Evolutionary conservation across 2,113 vertebrate genomes (phyloP).

Genomic region (Eulacestoma nigropectus): DNA sequence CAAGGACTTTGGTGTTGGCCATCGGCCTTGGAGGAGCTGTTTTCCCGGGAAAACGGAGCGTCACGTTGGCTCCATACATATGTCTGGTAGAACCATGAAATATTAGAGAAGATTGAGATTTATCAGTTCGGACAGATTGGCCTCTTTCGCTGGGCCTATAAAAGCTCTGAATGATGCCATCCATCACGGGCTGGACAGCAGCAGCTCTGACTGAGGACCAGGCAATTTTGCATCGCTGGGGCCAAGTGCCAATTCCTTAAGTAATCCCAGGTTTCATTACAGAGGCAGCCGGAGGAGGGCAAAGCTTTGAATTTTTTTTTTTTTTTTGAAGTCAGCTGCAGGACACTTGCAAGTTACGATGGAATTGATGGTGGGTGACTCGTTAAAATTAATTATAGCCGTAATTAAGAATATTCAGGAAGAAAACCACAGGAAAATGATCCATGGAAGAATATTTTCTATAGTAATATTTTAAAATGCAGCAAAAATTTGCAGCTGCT

Average conservation of each 20-base stretch:
- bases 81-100: constrained; percentile 35
- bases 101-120: constrained; percentile 57
- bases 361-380: constrained; percentile 46
- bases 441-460: constrained; percentile 30
- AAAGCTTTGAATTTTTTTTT: neutral
- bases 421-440: constrained; percentile 56
- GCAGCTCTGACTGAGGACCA: constrained; percentile 37
- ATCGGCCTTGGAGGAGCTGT: neutral
- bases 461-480: constrained; percentile 19
- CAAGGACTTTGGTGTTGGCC: neutral
- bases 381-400: constrained; percentile 66
- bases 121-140: constrained; percentile 48
- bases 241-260: constrained; percentile 56
- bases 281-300: constrained; percentile 6
- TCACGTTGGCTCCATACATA: neutral
- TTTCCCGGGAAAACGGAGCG: neutral
- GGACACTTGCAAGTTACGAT: constrained; percentile 48
- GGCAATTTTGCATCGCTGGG: constrained; percentile 8
- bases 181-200: constrained; percentile 34
- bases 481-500: constrained; percentile 44
- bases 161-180: constrained; percentile 51
- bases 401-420: constrained; percentile 62
- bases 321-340: constrained; percentile 22
- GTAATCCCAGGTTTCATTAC: constrained; percentile 58
- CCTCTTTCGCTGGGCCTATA: constrained; percentile 45